A percentile compares a stretch with the other conserved stretches of the same genome.
Conservation (phyloP, 2,113 vertebrate genomes). For the Apodemus sylvaticus region DNA sequence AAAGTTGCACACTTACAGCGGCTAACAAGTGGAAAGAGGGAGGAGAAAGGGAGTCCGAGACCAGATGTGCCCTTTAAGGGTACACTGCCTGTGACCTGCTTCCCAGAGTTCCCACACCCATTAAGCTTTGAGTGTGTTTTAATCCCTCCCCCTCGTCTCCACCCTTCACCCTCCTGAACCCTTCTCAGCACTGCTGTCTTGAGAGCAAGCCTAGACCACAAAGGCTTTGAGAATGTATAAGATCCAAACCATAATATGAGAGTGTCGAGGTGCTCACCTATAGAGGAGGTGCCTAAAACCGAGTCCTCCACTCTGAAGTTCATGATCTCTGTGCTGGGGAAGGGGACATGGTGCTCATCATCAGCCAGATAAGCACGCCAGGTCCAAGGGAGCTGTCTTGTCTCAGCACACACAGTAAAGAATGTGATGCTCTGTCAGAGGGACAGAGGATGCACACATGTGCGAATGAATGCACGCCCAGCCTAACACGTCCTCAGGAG, state of each 20-base stretch:
- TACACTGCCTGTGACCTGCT: background rate
- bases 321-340: background rate
- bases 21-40: background rate
- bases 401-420: background rate
- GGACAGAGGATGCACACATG: background rate
- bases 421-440: background rate
- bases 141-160: background rate
- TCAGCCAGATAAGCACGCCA: background rate
- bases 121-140: background rate
- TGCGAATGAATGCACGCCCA: background rate
- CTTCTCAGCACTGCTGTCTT: background rate
- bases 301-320: background rate
- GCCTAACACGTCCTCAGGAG: background rate
- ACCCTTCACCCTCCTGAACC: background rate
- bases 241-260: background rate
- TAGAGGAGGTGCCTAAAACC: background rate
- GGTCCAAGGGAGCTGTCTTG: background rate
- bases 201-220: background rate
- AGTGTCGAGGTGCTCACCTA: background rate
- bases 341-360: background rate
- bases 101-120: background rate
- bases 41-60: too few relatives aligned
- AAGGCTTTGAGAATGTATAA: background rate
- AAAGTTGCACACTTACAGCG: background rate
- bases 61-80: background rate